Evolutionary conservation across 2,113 vertebrate species (phyloP).

Genomic region (Stigmatopora argus): DNA sequence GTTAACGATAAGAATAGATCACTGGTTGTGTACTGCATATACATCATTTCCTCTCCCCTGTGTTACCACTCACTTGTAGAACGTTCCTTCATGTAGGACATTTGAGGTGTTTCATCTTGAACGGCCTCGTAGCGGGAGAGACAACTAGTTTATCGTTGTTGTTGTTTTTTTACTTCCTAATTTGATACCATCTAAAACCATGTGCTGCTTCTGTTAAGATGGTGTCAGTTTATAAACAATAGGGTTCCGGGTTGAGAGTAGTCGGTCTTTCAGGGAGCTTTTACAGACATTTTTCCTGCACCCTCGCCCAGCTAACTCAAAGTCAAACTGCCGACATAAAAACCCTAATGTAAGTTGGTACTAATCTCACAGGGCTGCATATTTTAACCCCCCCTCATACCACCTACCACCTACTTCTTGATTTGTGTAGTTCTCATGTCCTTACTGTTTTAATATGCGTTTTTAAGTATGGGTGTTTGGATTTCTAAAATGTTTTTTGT

Average conservation of each 20-base stretch:
- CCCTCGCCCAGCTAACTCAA: slow-evolving; percentile 33
- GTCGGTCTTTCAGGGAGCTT: slow-evolving; percentile 68
- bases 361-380: slow-evolving; percentile 49
- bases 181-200: slow-evolving; percentile 46
- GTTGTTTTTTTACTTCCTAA: slow-evolving; percentile 15
- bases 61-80: slow-evolving; percentile 19
- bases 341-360: slow-evolving; percentile 33
- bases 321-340: slow-evolving; percentile 32
- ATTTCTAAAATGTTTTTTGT: slow-evolving; percentile 57
- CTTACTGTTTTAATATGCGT: slow-evolving; percentile 32
- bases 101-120: slow-evolving; percentile 25
- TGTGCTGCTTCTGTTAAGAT: slow-evolving; percentile 55
- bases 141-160: slow-evolving; percentile 34
- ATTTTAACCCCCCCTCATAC: slow-evolving; percentile 33
- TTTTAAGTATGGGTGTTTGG: slow-evolving; percentile 36
- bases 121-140: slow-evolving; percentile 32
- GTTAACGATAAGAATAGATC: slow-evolving; percentile 55
- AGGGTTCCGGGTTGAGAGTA: slow-evolving; percentile 50
- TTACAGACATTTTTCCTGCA: slow-evolving; percentile 35
- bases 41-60: not conserved
- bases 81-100: slow-evolving; percentile 27
- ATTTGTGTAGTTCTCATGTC: slow-evolving; percentile 28
- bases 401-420: slow-evolving; percentile 42
- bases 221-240: slow-evolving; percentile 40
- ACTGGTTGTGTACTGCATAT: slow-evolving; percentile 36